Base-by-base conservation (phyloP, 2,797 vertebrate species). In the Mormyrus proboscirostris region DNA sequence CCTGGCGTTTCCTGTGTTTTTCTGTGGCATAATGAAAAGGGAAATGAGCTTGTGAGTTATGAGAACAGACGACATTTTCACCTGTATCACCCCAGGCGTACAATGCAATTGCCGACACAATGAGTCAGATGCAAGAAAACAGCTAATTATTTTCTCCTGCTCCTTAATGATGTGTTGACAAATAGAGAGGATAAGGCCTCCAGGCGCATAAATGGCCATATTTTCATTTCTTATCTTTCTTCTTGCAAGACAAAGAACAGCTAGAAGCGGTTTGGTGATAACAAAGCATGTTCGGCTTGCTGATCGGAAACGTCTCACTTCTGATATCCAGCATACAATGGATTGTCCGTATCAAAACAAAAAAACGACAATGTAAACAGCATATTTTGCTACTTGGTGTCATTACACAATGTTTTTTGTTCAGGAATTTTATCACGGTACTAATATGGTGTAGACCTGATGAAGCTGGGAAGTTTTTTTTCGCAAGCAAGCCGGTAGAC, bases 101-200 rank as follows among this genome's bases (percentile, higher is more conserved):
- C 94, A 96, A 95, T 95, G 92, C 49, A 91, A 93, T 91, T 91
- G 92, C 93, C 91, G 47, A 91, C 93, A 92, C 95, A 95, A 96
- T 97, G 95, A 95, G 93, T 91, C 92, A 10, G 91, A 91, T 93
- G 92, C 93, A 94, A 95, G 14, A 86, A 95, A 95, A 94, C 92
- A 94, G 92, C 94, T 95, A 95, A 94, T 96, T 96, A 94, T 94
- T 93, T 91, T 93, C 92, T 91, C 91, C 89, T 86, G 87, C 51
- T 91, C 87, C 44, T 92, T 96, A 97, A 97, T 93, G 95, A 96
- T 88, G 95, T 96, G 94, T 94, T 97, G 96, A 97, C 96, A 96
- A 96, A 95, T 94, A 96, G 92, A 91, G 82, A 29, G 92, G 94
- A 93, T 92, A 91, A 94, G 95, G 92, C 92, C 92, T 90, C 92